Conservation (phyloP, 2,797 vertebrate species). For the Artibeus jamaicensis region DNA sequence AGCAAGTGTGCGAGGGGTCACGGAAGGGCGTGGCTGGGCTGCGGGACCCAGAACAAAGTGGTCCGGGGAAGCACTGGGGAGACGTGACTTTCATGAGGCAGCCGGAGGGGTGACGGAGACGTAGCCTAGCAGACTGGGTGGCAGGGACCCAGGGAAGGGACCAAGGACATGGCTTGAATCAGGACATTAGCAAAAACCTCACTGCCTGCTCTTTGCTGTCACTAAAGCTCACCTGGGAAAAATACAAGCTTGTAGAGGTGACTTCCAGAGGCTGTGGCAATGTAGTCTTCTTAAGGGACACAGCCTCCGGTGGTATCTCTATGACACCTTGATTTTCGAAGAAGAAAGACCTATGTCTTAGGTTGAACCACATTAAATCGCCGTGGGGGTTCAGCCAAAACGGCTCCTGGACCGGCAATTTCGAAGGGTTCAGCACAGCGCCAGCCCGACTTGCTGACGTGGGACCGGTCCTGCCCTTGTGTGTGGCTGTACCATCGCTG, state of each 20-base stretch:
- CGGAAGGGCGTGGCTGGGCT: neutral
- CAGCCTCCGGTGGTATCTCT: neutral
- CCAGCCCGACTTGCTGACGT: accelerated
- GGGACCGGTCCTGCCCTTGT: too few species aligned
- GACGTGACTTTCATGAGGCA: neutral
- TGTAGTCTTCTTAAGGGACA: neutral
- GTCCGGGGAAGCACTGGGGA: neutral
- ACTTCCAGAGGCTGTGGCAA: neutral
- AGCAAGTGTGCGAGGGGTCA: accelerated
- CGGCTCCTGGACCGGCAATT: accelerated
- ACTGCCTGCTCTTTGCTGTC: neutral
- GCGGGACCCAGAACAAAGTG: accelerated
- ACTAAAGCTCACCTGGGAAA: neutral
- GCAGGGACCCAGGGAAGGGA: accelerated
- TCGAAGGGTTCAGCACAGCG: accelerated
- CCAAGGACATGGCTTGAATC: accelerated
- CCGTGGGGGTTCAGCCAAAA: accelerated
- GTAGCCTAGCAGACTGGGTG: neutral
- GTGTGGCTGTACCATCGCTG: accelerated
- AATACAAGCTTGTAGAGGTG: neutral
- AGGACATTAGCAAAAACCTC: too few species aligned
- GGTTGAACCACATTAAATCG: too few species aligned
- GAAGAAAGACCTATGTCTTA: neutral
- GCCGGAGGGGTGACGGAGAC: accelerated
- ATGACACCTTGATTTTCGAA: neutral